Evolutionary conservation across 2,797 vertebrate genomes (phyloP).

Genomic region (Catharus ustulatus): DNA sequence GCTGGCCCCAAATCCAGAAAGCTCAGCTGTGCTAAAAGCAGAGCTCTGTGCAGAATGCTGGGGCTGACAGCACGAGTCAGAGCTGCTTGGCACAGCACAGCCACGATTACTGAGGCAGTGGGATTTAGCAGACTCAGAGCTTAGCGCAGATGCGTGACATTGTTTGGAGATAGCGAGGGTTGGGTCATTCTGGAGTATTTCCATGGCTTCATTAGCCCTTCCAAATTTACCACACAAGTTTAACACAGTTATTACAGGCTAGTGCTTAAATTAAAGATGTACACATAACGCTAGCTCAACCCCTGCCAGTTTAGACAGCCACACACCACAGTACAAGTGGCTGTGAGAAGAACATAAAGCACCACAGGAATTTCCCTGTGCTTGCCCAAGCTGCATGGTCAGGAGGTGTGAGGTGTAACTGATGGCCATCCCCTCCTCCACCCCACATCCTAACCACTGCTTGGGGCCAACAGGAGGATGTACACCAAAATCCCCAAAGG

Average conservation of each 20-base stretch:
- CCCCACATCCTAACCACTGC: background rate
- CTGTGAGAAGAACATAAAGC: fast-evolving
- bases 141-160: background rate
- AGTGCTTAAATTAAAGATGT: background rate
- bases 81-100: background rate
- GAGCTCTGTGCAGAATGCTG: background rate
- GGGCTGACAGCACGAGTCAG: background rate
- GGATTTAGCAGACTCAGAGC: background rate
- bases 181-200: background rate
- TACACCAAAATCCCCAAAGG: background rate
- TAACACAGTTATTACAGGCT: background rate
- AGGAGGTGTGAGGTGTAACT: background rate
- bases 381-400: fast-evolving
- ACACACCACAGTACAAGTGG: fast-evolving
- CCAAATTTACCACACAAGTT: background rate
- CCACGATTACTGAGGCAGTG: background rate
- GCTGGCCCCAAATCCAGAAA: background rate
- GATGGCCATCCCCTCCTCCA: background rate
- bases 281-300: background rate
- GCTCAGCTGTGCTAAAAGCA: conserved; percentile 43
- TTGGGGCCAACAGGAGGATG: background rate
- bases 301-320: background rate
- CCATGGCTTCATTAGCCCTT: background rate
- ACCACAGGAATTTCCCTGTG: background rate
- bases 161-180: background rate